Evolutionary conservation across 1,140 invertebrate genomes (phyloP).

Genomic region (Laupala kohalensis): DNA sequence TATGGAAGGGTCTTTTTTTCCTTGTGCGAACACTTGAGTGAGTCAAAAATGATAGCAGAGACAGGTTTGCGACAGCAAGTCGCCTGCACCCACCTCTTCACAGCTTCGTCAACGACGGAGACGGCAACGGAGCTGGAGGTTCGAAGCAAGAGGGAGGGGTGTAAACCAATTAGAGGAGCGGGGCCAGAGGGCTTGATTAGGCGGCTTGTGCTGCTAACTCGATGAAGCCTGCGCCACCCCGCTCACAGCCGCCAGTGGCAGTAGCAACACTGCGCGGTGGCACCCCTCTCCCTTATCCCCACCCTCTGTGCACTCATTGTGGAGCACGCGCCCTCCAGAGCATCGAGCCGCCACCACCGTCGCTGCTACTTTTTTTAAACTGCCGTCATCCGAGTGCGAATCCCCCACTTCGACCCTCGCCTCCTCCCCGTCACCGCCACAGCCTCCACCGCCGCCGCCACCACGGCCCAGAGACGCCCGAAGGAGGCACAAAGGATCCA

Average conservation of each 20-base stretch:
- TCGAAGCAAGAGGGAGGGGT: not conserved
- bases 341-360: not conserved
- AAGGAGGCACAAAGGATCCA: constrained; percentile 6
- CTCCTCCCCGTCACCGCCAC: not conserved
- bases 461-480: not conserved
- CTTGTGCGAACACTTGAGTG: no score
- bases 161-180: not conserved
- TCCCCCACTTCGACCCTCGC: not conserved
- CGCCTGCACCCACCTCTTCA: no score
- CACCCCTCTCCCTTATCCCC: not conserved
- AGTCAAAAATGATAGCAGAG: no score
- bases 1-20: no score
- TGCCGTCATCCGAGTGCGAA: not conserved
- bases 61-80: no score
- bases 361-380: not conserved
- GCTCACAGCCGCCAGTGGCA: not conserved
- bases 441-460: not conserved
- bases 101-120: no score
- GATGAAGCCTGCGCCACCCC: not conserved
- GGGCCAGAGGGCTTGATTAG: not conserved
- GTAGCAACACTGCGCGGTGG: not conserved
- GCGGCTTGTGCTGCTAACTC: not conserved
- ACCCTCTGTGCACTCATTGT: not conserved
- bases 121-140: no score
- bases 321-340: not conserved